phyloP scores from a whole-genome alignment of 2,797 vertebrate genomes.

The Oophaga sylvatica region DNA sequence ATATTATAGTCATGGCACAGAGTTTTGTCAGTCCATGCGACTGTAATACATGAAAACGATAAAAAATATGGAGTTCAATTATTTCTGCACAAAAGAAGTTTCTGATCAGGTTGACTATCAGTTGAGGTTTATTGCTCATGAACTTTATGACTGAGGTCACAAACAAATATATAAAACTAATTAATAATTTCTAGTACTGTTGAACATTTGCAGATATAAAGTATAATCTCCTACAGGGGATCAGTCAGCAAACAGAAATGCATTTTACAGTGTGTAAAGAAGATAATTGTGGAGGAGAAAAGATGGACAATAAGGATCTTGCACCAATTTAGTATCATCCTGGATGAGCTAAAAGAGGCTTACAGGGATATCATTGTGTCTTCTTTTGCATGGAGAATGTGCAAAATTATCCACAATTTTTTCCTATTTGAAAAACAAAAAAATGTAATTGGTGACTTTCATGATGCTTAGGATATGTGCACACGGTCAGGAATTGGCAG shows the following conservation, averaged over 20 bases:
- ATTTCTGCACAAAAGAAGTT: not conserved
- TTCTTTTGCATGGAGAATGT: no score
- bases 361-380: not conserved
- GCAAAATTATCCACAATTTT: no score
- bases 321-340: not conserved
- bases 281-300: not conserved
- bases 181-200: not conserved
- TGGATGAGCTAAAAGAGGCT: not conserved
- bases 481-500: no score
- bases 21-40: not conserved
- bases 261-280: not conserved
- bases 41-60: not conserved
- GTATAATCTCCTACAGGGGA: not conserved
- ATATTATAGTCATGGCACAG: no score
- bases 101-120: not conserved
- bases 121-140: not conserved
- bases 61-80: not conserved
- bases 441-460: no score
- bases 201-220: not conserved
- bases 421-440: no score
- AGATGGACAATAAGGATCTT: no score
- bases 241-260: not conserved
- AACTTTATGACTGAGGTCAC: not conserved
- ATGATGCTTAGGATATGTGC: no score
- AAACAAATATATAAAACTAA: constrained; percentile 2